A percentile compares a stretch with the other conserved stretches of the same genome.
Evolutionary conservation across 2,113 vertebrate species (phyloP).

Genomic region (Serinus canaria): DNA sequence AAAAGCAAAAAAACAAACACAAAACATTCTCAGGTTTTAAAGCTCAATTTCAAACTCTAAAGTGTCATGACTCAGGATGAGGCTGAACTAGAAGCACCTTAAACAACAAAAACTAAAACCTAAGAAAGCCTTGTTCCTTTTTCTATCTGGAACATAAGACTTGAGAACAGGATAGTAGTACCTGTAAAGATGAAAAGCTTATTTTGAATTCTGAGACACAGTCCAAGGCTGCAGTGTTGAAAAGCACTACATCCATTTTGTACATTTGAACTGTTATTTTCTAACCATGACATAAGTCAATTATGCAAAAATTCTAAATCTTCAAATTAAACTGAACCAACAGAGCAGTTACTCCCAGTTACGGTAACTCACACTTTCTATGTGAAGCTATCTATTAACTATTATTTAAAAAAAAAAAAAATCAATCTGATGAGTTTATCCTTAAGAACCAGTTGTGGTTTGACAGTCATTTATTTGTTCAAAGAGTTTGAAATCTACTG

Average conservation of each 20-base stretch:
- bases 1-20: neutral
- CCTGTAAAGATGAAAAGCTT: neutral
- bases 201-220: neutral
- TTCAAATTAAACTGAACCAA: neutral
- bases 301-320: neutral
- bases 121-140: neutral
- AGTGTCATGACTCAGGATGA: neutral
- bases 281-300: neutral
- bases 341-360: neutral
- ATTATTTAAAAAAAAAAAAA: neutral
- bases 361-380: neutral
- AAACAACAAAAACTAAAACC: neutral
- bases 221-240: neutral
- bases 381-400: neutral
- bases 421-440: neutral
- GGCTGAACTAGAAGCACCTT: neutral
- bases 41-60: neutral
- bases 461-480: neutral
- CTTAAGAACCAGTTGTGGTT: neutral
- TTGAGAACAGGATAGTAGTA: neutral
- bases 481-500: neutral
- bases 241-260: neutral
- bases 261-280: neutral
- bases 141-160: neutral
- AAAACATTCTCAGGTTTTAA: neutral